Evolutionary conservation across 1,140 invertebrate genomes (phyloP), one percentile per base, ranked within the genome.

Genomic region (Brachionus sp.): DNA sequence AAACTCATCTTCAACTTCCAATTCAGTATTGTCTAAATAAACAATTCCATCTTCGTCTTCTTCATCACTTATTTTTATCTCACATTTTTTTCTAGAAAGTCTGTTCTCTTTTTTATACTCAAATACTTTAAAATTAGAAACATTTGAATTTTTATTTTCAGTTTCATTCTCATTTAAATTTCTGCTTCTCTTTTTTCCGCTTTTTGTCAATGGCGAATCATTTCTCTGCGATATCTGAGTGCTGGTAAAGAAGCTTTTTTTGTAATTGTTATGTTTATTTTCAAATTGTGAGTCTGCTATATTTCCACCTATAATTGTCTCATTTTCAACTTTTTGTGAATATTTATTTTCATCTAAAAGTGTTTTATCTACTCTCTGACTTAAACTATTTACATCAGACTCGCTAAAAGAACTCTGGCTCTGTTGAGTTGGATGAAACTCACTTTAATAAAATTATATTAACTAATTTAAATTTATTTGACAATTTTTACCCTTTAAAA

Each of bases 181-280:
- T 46, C 70, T 75, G 19, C 19, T 12, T 23, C 70, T 33, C 10
- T 75, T 75, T 33, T 75, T 75, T 9, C 19, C 44, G 4, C 39
- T 75, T 46, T 75, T 75, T 16, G 70, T 23, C 37, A 46, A 19
- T 29, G 70, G 39, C 12, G 68, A 73, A 16, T 73, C 37, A 23
- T 42, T 37, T 39, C 9, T 75, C 46, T 37, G 66, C 13, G 66
- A 16, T 16, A 35, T 25, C 44, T 75, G 70, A 25, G 70, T 75
- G 25, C 70, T 75, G 7, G 70, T 75, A 75, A 75, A 46, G 25
- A 75, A 75, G 29, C 44, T 75, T 29, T 33, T 75, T 46, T 75
- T 75, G 9, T 39, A 29, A 46, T 37, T 35, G 4, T 16, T 66
- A 13, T 37, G 29, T 16, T 70, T 70, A 1, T 13, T 12, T 39